Evolutionary conservation across 1,140 invertebrate genomes (phyloP), one percentile per base, ranked within the genome.

Genomic region (Orussus abietinus): DNA sequence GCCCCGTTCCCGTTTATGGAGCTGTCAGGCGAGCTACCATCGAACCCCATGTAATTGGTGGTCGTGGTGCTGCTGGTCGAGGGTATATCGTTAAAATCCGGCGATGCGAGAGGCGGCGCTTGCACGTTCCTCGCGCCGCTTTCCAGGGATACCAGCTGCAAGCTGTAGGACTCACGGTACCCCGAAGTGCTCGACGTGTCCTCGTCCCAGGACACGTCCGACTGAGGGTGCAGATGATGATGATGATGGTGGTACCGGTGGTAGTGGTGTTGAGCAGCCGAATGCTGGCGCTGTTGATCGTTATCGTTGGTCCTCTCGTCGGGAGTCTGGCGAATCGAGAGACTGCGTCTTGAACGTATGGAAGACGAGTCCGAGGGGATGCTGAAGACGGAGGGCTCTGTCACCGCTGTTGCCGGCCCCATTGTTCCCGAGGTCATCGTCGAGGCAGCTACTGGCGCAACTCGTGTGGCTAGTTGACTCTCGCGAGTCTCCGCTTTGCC

Each of bases 181-280:
- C 86, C 86, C 1, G 86, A 90, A 2, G 86, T 90, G 35, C 85
- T 89, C 0, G 86, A 88, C 0, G 86, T 71, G 45, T 89, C 86
- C 50, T 87, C 86, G 58, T 90, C 86, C 79, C 84, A 89, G 0
- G 85, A 87, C 1, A 70, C 51, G 12, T 76, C 74, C 1, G 70
- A 71, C 19, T 36, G 38, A 21, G 43, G 42, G 3, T 58, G 60
- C 3, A 57, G 62, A 38, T 54, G 52, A 12, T 57, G 53, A 6
- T 52, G 45, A 17, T 50, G 49, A 21, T 59, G 53, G 29, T 45
- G 38, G 41, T 59, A 37, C 31, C 53, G 52, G 15, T 52, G 39
- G 1, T 55, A 45, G 3, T 55, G 49, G 0, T 53, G 43, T 5
- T 46, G 54, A 3, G 26, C 5, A 10, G 15, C 35, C 18, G 20